These are phyloP conservation scores for Caenorhabditis sp. DNA, from an alignment of 2,888 invertebrate genomes.

Conservation along the genomic window DNA sequence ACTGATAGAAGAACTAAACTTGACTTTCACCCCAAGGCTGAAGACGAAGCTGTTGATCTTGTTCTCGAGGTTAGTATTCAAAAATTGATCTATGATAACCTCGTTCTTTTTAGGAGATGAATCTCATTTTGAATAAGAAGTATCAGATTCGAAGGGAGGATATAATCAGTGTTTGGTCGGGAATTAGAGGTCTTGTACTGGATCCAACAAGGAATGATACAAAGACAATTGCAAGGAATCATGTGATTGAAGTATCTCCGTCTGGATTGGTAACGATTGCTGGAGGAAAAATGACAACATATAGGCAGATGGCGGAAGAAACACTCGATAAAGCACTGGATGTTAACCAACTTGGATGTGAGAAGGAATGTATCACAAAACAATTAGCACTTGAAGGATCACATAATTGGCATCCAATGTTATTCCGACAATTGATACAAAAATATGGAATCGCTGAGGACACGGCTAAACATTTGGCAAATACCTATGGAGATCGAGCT, in stretches of 20 bases:
- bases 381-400: slow-evolving; percentile 25
- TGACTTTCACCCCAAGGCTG: not conserved
- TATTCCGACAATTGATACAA: slow-evolving; percentile 14
- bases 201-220: slow-evolving; percentile 24
- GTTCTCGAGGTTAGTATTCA: not conserved
- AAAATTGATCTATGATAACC: slow-evolving; percentile 12
- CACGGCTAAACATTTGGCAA: slow-evolving; percentile 15
- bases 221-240: slow-evolving; percentile 13
- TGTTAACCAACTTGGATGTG: not conserved
- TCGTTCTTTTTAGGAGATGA: slow-evolving; percentile 18
- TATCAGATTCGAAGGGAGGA: slow-evolving; percentile 22
- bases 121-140: slow-evolving; percentile 17
- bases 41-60: not conserved
- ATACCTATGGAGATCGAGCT: slow-evolving; percentile 21
- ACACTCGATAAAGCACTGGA: slow-evolving; percentile 20
- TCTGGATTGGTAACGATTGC: slow-evolving; percentile 25
- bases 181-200: slow-evolving; percentile 19
- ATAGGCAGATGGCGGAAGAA: slow-evolving; percentile 27
- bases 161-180: slow-evolving; percentile 24
- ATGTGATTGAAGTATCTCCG: slow-evolving; percentile 19
- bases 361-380: slow-evolving; percentile 15
- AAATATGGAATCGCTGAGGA: slow-evolving; percentile 28
- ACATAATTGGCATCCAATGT: slow-evolving; percentile 21
- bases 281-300: slow-evolving; percentile 31
- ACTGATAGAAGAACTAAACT: slow-evolving; percentile 13